A percentile compares a stretch with the other conserved stretches of the same genome.
Conservation (phyloP, 2,797 vertebrate genomes). For the Centropyge bicolor region DNA sequence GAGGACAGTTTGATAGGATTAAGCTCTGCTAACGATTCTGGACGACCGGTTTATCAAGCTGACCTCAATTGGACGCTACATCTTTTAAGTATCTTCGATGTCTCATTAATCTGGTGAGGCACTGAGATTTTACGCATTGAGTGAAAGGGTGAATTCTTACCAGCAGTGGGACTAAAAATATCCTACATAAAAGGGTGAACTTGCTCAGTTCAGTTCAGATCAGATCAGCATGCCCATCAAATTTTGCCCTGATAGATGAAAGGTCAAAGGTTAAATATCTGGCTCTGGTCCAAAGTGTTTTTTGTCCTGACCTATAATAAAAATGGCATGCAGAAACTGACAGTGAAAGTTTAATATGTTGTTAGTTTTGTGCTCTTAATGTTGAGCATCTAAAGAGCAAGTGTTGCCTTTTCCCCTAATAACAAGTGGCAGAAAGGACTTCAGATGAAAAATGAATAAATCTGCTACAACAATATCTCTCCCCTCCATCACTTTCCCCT, state of each 20-base stretch:
- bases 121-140: too few relatives aligned
- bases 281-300: not conserved
- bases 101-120: not conserved
- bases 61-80: not conserved
- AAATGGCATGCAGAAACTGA: not conserved
- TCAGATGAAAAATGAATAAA: conserved; percentile 37
- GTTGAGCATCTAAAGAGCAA: not conserved
- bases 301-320: not conserved
- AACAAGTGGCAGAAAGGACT: not conserved
- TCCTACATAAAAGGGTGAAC: not conserved
- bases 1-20: not conserved
- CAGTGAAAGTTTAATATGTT: not conserved
- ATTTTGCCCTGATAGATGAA: not conserved
- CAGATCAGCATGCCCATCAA: not conserved
- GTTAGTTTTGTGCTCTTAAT: not conserved
- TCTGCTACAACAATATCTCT: conserved; percentile 17
- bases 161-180: not conserved
- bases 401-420: not conserved
- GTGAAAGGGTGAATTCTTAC: not conserved
- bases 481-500: conserved; percentile 63
- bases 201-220: too few relatives aligned
- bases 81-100: too few relatives aligned
- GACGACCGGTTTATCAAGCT: not conserved
- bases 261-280: not conserved
- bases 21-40: not conserved